A percentile compares a stretch with the other conserved stretches of the same genome.
Conservation (phyloP, 2,888 invertebrate species). For the Rambutsinella grinnellia region DNA sequence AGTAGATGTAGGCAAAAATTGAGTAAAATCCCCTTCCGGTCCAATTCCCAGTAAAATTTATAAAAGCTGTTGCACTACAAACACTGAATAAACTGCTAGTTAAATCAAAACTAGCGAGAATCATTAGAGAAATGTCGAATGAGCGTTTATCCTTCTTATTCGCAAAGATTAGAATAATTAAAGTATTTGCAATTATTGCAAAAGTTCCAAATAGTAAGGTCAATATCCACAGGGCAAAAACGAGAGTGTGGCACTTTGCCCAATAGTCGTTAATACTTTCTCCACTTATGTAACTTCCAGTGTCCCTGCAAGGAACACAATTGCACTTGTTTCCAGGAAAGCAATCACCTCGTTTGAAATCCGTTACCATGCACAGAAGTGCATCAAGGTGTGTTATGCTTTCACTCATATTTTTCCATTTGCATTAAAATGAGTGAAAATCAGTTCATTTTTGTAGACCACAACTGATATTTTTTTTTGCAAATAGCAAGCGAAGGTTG, state of each 20-base stretch:
- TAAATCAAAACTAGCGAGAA: constrained; percentile 2
- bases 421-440: too few relatives aligned
- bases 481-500: too few relatives aligned
- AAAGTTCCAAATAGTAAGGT: background rate
- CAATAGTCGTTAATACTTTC: background rate
- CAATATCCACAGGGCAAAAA: background rate
- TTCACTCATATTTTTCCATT: too few relatives aligned
- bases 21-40: too few relatives aligned
- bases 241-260: background rate
- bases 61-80: background rate
- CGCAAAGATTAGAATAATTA: background rate
- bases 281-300: background rate
- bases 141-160: background rate
- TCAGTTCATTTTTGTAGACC: too few relatives aligned
- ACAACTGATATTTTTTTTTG: too few relatives aligned
- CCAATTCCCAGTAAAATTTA: background rate
- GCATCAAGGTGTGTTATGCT: too few relatives aligned
- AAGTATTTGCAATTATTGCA: background rate
- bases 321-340: background rate
- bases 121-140: background rate
- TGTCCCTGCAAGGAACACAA: background rate
- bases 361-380: too few relatives aligned
- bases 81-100: background rate
- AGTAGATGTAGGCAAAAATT: too few relatives aligned
- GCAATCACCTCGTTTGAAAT: constrained; percentile 2